phyloP scores from a whole-genome alignment of 2,113 vertebrate genomes.

The Corythornis vintsioides region DNA sequence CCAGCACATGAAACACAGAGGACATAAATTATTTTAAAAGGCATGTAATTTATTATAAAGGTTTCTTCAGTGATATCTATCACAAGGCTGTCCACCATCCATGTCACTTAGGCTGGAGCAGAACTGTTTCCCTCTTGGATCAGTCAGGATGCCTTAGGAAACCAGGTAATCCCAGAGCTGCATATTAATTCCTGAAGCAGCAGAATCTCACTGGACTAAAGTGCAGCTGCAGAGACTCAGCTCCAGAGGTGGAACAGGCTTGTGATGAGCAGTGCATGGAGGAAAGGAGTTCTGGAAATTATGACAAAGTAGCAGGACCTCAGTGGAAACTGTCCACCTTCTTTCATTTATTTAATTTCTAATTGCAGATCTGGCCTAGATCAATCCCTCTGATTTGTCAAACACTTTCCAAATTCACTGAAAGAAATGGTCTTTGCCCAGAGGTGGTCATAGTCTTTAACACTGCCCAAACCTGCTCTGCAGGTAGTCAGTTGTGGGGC shows the following conservation, averaged over 20 bases:
- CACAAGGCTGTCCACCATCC: neutral
- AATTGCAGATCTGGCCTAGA: neutral
- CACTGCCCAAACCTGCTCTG: neutral
- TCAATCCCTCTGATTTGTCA: neutral
- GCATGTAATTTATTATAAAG: neutral
- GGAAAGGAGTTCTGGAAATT: neutral
- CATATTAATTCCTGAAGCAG: neutral
- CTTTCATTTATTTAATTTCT: neutral
- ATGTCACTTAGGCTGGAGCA: neutral
- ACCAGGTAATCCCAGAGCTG: neutral
- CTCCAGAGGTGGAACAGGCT: neutral
- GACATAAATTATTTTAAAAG: neutral
- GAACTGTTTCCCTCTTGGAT: neutral
- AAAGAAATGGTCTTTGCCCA: neutral
- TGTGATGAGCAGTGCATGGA: neutral
- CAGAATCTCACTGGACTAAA: neutral
- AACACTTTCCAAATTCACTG: neutral
- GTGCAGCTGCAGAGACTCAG: neutral
- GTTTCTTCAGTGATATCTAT: neutral
- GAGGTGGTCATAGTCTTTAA: neutral
- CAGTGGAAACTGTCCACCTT: neutral
- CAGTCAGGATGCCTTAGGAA: neutral
- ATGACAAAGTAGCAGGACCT: neutral
- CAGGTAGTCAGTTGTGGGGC: fast-evolving
- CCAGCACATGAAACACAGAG: neutral